Evolutionary conservation across 2,797 vertebrate genomes (phyloP).

Genomic region (Crypturellus tataupa): DNA sequence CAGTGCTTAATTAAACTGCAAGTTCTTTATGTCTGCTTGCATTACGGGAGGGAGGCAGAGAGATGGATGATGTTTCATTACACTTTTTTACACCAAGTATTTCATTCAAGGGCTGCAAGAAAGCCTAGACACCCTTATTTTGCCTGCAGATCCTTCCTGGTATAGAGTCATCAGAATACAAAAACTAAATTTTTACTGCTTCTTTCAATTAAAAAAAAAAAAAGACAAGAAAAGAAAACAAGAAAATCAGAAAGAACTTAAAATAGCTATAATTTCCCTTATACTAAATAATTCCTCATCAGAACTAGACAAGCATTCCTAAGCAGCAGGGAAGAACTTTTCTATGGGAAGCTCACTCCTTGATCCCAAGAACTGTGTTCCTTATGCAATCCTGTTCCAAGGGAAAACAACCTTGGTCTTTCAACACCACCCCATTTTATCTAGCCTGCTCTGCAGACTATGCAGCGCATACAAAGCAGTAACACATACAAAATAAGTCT

Average conservation of each 20-base stretch:
- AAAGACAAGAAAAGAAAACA: background rate
- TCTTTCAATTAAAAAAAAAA: background rate
- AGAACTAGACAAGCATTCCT: rapidly evolving
- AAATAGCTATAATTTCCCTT: background rate
- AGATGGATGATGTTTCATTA: background rate
- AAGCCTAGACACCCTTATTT: background rate
- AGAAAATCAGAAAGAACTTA: background rate
- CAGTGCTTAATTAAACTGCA: background rate
- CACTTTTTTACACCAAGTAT: background rate
- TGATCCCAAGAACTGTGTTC: background rate
- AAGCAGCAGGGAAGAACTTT: background rate
- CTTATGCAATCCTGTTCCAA: background rate
- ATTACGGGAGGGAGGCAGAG: rapidly evolving
- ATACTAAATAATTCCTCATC: background rate
- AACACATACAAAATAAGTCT: background rate
- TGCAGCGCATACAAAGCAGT: background rate
- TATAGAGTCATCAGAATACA: background rate
- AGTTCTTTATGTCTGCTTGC: background rate
- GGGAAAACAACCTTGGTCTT: background rate
- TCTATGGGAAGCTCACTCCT: background rate
- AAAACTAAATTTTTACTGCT: background rate
- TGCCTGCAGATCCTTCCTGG: background rate
- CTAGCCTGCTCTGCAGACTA: background rate
- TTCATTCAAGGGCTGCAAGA: background rate
- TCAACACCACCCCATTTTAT: background rate